Conservation (phyloP, 2,797 vertebrate genomes). For the Morus bassanus region DNA sequence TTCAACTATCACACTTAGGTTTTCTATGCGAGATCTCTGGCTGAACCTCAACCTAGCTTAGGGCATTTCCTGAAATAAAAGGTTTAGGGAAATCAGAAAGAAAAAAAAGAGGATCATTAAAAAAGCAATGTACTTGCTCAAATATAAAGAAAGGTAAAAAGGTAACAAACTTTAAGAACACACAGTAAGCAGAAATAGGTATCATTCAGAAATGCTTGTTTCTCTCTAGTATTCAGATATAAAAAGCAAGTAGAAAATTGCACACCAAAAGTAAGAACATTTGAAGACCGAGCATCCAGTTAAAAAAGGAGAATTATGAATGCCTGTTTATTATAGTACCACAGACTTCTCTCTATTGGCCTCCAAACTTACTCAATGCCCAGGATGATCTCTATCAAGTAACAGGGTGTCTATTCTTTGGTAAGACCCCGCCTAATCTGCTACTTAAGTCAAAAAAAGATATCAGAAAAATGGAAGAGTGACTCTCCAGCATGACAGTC, state of each 20-base stretch:
- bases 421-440: not conserved
- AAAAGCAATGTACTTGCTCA: not conserved
- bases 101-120: not conserved
- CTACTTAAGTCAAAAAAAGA: not conserved
- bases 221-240: not conserved
- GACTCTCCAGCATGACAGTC: not conserved
- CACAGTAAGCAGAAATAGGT: not conserved
- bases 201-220: not conserved
- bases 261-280: not conserved
- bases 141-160: not conserved
- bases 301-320: not conserved
- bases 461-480: not conserved
- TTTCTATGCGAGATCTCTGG: not conserved
- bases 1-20: not conserved
- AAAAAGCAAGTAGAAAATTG: not conserved
- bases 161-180: not conserved
- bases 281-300: not conserved
- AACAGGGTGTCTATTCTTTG: not conserved
- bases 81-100: not conserved
- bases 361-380: not conserved
- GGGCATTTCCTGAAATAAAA: not conserved
- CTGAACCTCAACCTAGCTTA: not conserved
- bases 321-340: not conserved
- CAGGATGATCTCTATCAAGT: not conserved
- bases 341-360: not conserved